Percentiles rank a stretch among this genome's conserved stretches.
phyloP scores from a whole-genome alignment of 2,888 invertebrate genomes.

The Strigamia transsilvanica region DNA sequence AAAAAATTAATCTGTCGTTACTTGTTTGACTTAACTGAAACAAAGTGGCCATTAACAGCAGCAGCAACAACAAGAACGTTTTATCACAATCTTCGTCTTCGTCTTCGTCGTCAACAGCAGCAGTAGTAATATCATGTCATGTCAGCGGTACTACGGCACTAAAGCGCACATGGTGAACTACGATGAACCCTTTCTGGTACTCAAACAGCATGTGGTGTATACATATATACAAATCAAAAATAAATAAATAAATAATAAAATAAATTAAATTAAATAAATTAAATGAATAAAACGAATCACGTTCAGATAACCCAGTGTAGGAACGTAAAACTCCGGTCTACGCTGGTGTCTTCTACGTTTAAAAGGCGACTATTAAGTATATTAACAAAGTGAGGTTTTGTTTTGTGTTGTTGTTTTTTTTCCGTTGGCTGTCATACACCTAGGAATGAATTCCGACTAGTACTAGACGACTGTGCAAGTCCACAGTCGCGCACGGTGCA shows the following conservation, averaged over 20 bases:
- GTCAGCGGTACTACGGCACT: not conserved
- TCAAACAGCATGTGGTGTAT: not conserved
- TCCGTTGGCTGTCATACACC: not conserved
- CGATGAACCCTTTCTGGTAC: not conserved
- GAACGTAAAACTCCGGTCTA: conserved; percentile 13
- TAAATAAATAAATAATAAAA: not conserved
- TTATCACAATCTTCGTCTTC: not conserved
- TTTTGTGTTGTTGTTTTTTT: too few relatives aligned
- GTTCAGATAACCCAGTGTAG: not conserved
- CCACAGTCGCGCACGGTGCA: not conserved
- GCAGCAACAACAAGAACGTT: not conserved
- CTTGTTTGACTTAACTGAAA: too few relatives aligned
- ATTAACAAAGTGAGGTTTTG: not conserved
- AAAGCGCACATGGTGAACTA: conserved; percentile 20
- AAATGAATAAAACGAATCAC: not conserved
- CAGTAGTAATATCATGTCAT: not conserved
- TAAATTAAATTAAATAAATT: not conserved
- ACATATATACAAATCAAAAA: not conserved
- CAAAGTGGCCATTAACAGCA: too few relatives aligned
- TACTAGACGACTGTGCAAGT: not conserved
- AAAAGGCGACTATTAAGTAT: not conserved
- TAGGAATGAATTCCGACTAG: not conserved
- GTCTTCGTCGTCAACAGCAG: not conserved
- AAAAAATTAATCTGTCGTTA: not conserved
- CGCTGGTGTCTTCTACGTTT: conserved; percentile 4